phyloP scores from a whole-genome alignment of 2,113 vertebrate genomes.

The Poicephalus gulielmi region DNA sequence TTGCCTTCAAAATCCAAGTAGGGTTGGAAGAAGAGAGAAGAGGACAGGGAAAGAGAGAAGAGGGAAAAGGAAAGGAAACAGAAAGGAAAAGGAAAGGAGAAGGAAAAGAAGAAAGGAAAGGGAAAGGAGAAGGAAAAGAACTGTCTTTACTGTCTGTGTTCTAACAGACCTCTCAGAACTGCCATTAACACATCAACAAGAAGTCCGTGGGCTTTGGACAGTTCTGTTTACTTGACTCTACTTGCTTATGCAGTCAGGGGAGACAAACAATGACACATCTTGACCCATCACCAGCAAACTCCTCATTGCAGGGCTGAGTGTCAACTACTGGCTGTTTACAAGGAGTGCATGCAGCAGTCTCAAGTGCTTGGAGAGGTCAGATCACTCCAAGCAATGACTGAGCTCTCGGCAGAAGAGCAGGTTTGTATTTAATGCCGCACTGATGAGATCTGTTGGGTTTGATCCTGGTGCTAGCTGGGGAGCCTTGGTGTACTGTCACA shows the following conservation, averaged over 20 bases:
- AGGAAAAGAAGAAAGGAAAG: neutral
- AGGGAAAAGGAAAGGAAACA: neutral
- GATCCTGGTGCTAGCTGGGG: neutral
- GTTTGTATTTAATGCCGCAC: neutral
- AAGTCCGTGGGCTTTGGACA: neutral
- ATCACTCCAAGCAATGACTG: rapidly evolving
- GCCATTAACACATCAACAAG: neutral
- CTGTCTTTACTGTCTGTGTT: neutral
- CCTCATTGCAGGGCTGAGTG: neutral
- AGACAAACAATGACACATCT: neutral
- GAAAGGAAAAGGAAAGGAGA: too few relatives aligned
- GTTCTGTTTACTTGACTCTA: neutral
- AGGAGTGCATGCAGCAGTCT: neutral
- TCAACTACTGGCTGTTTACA: neutral
- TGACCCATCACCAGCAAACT: neutral
- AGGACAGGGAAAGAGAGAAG: neutral
- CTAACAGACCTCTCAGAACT: neutral
- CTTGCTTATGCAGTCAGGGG: neutral
- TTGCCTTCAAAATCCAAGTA: neutral
- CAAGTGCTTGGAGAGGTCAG: neutral
- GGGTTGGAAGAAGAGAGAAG: neutral
- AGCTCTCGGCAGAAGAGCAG: rapidly evolving
- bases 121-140: neutral
- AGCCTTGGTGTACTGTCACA: neutral
- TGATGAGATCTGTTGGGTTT: neutral